Percentiles rank a stretch among this genome's conserved stretches.
These are phyloP conservation scores for Pachypanchax playfairii DNA, from an alignment of 2,113 vertebrate species.

Conservation along the genomic window DNA sequence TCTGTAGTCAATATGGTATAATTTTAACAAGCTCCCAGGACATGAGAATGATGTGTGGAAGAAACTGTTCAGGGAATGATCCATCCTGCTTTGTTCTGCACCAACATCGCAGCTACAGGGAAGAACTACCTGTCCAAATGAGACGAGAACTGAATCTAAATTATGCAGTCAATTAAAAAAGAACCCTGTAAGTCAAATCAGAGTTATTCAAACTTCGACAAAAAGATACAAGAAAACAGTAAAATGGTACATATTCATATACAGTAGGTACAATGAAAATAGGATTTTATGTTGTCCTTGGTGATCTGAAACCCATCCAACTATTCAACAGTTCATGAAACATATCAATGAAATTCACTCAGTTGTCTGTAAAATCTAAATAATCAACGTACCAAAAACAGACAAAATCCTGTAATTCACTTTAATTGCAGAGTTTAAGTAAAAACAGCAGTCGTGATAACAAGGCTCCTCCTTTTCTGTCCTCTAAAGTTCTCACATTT, in stretches of 20 bases:
- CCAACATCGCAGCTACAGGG: background rate
- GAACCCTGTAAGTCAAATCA: background rate
- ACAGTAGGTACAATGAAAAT: no score
- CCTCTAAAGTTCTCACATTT: constrained; percentile 16
- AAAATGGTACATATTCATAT: background rate
- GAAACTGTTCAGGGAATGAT: background rate
- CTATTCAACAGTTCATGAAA: no score
- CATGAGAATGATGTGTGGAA: background rate
- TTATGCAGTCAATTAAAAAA: constrained; percentile 5
- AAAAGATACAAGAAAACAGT: background rate
- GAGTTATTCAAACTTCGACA: background rate
- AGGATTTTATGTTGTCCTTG: no score
- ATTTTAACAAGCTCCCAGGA: constrained; percentile 17
- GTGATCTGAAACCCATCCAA: no score
- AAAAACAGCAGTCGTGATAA: constrained; percentile 22
- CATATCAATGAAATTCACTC: no score
- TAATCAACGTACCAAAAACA: no score
- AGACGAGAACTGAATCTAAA: constrained; percentile 4
- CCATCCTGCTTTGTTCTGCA: background rate
- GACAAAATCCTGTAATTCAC: background rate
- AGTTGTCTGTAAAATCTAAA: no score
- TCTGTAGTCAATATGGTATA: constrained; percentile 9
- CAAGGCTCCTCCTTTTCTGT: background rate
- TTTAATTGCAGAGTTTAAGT: constrained; percentile 23
- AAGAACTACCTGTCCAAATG: constrained; percentile 5